Percentiles rank a stretch among this genome's conserved stretches.
Conservation (phyloP, 2,113 vertebrate species). For the Neomonachus schauinslandi region DNA sequence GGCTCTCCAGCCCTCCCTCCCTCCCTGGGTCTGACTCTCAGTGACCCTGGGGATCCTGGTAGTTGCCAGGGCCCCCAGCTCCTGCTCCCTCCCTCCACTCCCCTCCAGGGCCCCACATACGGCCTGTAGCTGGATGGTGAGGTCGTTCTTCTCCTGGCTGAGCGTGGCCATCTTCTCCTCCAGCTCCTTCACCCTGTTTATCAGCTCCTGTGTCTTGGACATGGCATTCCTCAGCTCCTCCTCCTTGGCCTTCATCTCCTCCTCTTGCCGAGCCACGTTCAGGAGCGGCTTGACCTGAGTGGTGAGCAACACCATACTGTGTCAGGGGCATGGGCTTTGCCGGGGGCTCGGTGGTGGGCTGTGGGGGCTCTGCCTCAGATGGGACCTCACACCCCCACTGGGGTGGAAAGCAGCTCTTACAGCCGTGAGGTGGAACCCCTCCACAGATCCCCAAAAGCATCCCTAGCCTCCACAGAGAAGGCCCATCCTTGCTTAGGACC, state of each 20-base stretch:
- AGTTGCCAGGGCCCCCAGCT: background rate
- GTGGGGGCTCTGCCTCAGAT: background rate
- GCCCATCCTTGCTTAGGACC: background rate
- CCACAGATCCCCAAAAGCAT: background rate
- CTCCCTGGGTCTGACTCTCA: background rate
- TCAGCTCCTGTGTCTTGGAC: slow-evolving; percentile 66
- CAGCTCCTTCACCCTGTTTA: slow-evolving; percentile 59
- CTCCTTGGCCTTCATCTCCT: slow-evolving; percentile 78
- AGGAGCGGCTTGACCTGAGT: slow-evolving; percentile 75
- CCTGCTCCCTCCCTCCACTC: background rate
- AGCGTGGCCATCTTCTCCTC: slow-evolving; percentile 70
- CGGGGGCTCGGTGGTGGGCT: background rate
- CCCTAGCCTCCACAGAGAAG: background rate
- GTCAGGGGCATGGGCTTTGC: background rate
- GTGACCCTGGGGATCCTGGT: background rate
- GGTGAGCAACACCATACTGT: background rate
- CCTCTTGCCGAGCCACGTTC: slow-evolving; percentile 63
- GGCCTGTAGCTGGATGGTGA: slow-evolving; percentile 70
- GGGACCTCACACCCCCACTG: background rate
- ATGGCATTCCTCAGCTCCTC: slow-evolving; percentile 60
- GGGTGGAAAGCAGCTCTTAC: background rate
- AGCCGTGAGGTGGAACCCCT: background rate
- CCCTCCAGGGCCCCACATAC: background rate
- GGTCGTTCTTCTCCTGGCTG: slow-evolving; percentile 77
- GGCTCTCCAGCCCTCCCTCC: background rate